phyloP scores from a whole-genome alignment of 1,140 invertebrate species.

The Dendroctonus ponderosae region DNA sequence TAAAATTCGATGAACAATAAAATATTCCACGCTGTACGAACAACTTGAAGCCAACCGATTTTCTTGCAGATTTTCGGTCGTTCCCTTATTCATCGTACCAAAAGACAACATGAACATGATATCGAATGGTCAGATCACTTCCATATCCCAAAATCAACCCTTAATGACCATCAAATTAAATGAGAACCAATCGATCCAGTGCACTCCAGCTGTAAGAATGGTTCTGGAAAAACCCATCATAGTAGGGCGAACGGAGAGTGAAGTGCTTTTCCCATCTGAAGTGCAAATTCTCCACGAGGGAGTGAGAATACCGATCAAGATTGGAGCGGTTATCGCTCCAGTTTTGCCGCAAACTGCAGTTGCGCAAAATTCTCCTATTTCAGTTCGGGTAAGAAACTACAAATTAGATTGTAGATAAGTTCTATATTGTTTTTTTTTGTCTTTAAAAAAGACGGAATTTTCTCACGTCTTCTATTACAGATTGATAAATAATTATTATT shows the following conservation, averaged over 20 bases:
- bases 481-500: too few relatives aligned
- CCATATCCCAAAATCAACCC: slow-evolving; percentile 38
- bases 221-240: slow-evolving; percentile 42
- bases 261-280: slow-evolving; percentile 44
- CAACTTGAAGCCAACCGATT: neutral
- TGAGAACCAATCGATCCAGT: slow-evolving; percentile 36
- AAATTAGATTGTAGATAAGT: neutral
- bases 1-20: neutral
- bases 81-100: slow-evolving; percentile 42
- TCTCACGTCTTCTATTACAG: too few relatives aligned
- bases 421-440: neutral
- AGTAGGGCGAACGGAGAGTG: slow-evolving; percentile 39
- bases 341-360: slow-evolving; percentile 38
- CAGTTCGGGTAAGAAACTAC: slow-evolving; percentile 29
- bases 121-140: slow-evolving; percentile 38
- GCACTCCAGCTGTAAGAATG: slow-evolving; percentile 45
- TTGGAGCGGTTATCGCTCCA: slow-evolving; percentile 47
- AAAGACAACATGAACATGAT: slow-evolving; percentile 41
- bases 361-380: slow-evolving; percentile 39
- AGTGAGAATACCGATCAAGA: slow-evolving; percentile 40
- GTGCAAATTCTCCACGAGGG: slow-evolving; percentile 42
- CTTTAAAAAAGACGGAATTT: too few relatives aligned
- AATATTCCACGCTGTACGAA: neutral
- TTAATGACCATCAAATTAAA: slow-evolving; percentile 40
- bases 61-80: slow-evolving; percentile 37